Base-by-base conservation (phyloP, 2,113 vertebrate genomes). In the Sialia sialis region DNA sequence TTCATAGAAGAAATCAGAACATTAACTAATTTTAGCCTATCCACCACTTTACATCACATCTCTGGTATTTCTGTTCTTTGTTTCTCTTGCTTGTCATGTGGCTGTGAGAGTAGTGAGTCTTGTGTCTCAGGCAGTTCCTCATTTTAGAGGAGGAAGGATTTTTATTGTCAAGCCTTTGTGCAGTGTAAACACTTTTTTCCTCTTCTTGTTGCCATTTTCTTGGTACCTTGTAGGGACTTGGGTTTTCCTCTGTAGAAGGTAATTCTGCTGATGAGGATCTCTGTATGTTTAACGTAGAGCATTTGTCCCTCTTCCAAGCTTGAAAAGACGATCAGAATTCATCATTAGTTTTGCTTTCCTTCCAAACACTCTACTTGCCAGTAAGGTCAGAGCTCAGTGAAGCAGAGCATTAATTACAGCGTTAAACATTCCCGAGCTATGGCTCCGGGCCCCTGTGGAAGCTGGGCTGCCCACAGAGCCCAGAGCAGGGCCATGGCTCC, bases 401-500 rank as follows among this genome's bases (percentile, higher is more conserved):
- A 75, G n/a, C 39, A 13, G 12, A 81, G 56, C 56, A 3, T 4
- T 18, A 3, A 3, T 4, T 20, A 3, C 2, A 1, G 12, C 3
- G 3, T 38, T 36, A 18, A 66, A 66, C 7, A 12, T 6, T 41
- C 59, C 54, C 23, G 23, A 21, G 13, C 20, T 34, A 26, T 49
- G 23, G 48, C 48, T 49, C 48, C 2, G 4, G 21, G 46, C 21
- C 13, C 46, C 46, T 48, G 22, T 48, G 69, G 49, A 29, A 77
- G 6, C n/a, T 11, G 9, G 46, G 20, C n/a, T 32, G 48, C 48
- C 2, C 48, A 49, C 48, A 18, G 2, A 26, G n/a, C 68, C 43
- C 22, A 1, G 2, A 4, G 58, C 8, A 5, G 25, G 64, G 43
- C 0, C 1, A 0, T 2, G n/a, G 26, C 62, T 26, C 22, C 8